phyloP scores from a whole-genome alignment of 2,113 vertebrate species.

The Callopanchax toddi region DNA sequence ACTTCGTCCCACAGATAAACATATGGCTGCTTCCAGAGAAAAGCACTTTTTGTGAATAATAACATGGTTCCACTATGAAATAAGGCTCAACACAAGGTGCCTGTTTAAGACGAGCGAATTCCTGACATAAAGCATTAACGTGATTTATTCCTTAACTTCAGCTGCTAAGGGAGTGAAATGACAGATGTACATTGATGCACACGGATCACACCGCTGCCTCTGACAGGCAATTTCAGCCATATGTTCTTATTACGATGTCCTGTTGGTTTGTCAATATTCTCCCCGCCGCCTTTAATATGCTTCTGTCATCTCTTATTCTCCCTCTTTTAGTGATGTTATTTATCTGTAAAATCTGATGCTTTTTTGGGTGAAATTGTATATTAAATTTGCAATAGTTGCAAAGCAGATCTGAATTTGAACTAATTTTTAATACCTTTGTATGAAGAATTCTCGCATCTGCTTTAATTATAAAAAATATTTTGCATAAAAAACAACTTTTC shows the following conservation, averaged over 20 bases:
- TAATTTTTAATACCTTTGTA: too few species aligned
- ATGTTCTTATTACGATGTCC: slow-evolving; percentile 51
- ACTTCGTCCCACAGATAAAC: slow-evolving; percentile 44
- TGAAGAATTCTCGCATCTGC: too few species aligned
- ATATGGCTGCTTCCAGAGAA: slow-evolving; percentile 53
- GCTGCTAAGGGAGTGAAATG: slow-evolving; percentile 44
- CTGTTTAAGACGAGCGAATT: slow-evolving; percentile 49
- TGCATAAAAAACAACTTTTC: too few species aligned
- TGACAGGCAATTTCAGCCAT: slow-evolving; percentile 53
- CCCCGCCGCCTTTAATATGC: slow-evolving; percentile 12
- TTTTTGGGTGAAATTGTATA: slow-evolving; percentile 6
- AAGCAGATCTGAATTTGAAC: too few species aligned
- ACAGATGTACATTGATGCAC: slow-evolving; percentile 42
- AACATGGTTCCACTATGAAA: slow-evolving; percentile 44
- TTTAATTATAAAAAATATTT: not conserved
- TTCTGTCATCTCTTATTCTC: slow-evolving; percentile 12
- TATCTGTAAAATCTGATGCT: not conserved
- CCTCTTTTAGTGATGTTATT: not conserved
- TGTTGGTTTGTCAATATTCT: slow-evolving; percentile 32
- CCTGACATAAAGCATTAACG: slow-evolving; percentile 51
- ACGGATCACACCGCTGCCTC: slow-evolving; percentile 35
- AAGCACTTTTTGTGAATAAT: slow-evolving; percentile 61
- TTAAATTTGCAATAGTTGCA: too few species aligned
- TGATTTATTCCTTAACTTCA: slow-evolving; percentile 47
- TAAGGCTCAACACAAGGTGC: slow-evolving; percentile 25